Percentiles rank a stretch among this genome's conserved stretches.
Conservation (phyloP, 2,113 vertebrate genomes). For the Amazona vittata region DNA sequence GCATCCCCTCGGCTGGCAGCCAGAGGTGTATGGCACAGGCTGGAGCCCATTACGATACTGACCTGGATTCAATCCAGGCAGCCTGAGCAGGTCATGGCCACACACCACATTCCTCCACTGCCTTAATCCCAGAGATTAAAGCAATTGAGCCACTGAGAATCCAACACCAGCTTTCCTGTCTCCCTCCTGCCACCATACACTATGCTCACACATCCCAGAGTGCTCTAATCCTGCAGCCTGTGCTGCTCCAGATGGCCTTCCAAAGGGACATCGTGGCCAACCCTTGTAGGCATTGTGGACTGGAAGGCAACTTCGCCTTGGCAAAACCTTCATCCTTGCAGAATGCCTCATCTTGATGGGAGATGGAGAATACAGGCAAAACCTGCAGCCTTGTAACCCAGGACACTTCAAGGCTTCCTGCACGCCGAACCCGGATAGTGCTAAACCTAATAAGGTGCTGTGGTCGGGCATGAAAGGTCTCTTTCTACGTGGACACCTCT, state of each 20-base stretch:
- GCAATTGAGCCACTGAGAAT: constrained; percentile 45
- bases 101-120: constrained; percentile 54
- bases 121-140: constrained; percentile 68
- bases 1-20: not conserved
- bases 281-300: fast-evolving
- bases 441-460: not conserved
- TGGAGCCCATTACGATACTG: not conserved
- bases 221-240: not conserved
- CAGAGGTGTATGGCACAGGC: not conserved
- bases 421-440: not conserved
- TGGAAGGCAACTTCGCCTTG: not conserved
- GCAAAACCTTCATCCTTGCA: not conserved
- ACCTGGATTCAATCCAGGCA: constrained; percentile 59
- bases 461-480: not conserved
- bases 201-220: not conserved
- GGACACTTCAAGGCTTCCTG: not conserved
- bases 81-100: not conserved
- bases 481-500: not conserved
- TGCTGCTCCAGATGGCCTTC: not conserved
- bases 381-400: not conserved
- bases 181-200: not conserved
- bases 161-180: constrained; percentile 52
- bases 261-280: not conserved
- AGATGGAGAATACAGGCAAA: not conserved
- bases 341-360: fast-evolving